A percentile compares a stretch with the other conserved stretches of the same genome.
These are phyloP conservation scores for Digitonthophagus gazella DNA, from an alignment of 2,888 invertebrate species.

Conservation along the genomic window DNA sequence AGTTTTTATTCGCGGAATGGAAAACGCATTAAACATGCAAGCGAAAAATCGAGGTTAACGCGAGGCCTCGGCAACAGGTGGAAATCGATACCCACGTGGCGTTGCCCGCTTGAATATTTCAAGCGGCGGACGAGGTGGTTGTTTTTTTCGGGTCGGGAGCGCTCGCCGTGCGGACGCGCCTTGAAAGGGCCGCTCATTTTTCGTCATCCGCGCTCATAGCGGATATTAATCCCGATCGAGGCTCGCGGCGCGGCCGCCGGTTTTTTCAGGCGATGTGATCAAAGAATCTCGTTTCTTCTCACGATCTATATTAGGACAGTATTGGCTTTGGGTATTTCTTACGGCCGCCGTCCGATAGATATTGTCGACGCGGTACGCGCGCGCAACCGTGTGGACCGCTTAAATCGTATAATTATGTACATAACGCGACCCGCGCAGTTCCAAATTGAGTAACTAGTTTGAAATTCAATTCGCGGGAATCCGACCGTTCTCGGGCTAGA, in stretches of 20 bases:
- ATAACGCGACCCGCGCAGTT: conserved; percentile 1
- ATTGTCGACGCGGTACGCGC: conserved; percentile 13
- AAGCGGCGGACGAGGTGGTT: background rate
- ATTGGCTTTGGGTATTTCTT: conserved; percentile 14
- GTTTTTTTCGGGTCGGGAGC: background rate
- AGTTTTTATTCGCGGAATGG: background rate
- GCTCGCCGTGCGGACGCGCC: background rate
- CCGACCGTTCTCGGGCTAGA: no score
- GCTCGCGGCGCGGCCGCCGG: conserved; percentile 42
- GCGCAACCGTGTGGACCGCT: background rate
- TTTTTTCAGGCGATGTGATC: conserved; percentile 45
- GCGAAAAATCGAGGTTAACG: conserved; percentile 2
- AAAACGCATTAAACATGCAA: background rate
- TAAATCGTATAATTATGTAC: conserved; percentile 13
- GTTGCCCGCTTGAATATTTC: conserved; percentile 7
- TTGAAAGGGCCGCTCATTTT: conserved; percentile 2
- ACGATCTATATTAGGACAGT: conserved; percentile 41
- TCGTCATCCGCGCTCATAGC: conserved; percentile 34
- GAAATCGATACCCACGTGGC: conserved; percentile 14
- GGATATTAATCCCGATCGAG: conserved; percentile 41
- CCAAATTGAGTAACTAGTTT: background rate
- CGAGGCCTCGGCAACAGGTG: conserved; percentile 10
- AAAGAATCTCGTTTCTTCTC: conserved; percentile 45
- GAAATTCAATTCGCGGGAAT: background rate
- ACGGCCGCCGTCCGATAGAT: conserved; percentile 12